These are phyloP conservation scores for Nipponacmea schrenckii DNA, from an alignment of 2,888 invertebrate species.

Conservation along the genomic window DNA sequence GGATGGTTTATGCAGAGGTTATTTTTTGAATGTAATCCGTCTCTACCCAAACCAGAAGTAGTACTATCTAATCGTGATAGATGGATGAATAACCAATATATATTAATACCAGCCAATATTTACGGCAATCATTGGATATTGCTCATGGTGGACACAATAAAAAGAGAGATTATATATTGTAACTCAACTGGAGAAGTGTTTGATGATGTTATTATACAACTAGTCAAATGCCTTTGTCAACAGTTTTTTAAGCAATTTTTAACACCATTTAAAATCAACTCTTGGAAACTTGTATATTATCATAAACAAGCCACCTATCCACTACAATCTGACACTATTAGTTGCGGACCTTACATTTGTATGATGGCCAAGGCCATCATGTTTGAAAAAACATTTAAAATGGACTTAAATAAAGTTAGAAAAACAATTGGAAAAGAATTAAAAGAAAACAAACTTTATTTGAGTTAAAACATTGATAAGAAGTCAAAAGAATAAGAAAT, in stretches of 20 bases:
- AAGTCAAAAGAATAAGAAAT: too few species aligned
- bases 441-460: background rate
- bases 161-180: background rate
- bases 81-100: background rate
- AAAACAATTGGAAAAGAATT: background rate
- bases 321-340: background rate
- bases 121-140: background rate
- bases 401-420: background rate
- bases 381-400: background rate
- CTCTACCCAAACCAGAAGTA: too few species aligned
- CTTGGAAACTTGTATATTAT: background rate
- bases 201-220: background rate
- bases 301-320: background rate
- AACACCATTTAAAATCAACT: background rate
- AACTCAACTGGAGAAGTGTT: background rate
- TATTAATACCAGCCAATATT: too few species aligned
- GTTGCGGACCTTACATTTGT: background rate
- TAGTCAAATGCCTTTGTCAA: background rate
- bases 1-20: too few species aligned
- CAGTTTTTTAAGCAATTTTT: background rate
- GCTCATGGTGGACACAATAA: background rate
- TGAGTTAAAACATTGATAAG: too few species aligned
- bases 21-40: too few species aligned
- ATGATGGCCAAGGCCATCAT: background rate
- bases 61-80: too few species aligned